These are phyloP conservation scores for Dipodomys ordii DNA, from an alignment of 2,113 vertebrate species.

Conservation along the genomic window DNA sequence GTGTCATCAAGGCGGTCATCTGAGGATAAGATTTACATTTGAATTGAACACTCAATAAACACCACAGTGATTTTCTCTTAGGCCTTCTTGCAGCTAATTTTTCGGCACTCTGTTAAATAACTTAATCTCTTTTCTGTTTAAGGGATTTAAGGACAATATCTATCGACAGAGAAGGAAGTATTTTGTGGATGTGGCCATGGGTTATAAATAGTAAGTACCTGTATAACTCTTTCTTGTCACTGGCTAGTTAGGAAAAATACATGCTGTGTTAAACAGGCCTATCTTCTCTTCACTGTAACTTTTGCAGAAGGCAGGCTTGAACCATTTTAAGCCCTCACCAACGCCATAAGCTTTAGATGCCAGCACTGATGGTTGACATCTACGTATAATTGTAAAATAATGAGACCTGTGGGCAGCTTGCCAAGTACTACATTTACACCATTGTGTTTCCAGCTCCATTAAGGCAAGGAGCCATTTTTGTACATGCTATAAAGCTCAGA, in stretches of 20 bases:
- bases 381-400: constrained; percentile 42
- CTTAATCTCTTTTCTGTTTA: constrained; percentile 83
- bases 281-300: constrained; percentile 67
- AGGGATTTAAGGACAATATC: constrained; percentile 98
- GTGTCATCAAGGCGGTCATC: constrained; percentile 51
- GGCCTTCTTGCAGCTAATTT: constrained; percentile 68
- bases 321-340: constrained; percentile 70
- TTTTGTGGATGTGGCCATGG: constrained; percentile 99
- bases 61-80: constrained; percentile 76
- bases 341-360: constrained; percentile 66
- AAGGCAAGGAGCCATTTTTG: constrained; percentile 56
- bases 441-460: constrained; percentile 34
- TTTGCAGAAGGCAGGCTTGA: constrained; percentile 65
- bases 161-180: constrained; percentile 98
- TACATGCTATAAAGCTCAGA: neutral
- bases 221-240: constrained; percentile 74
- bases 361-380: constrained; percentile 72
- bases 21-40: constrained; percentile 69
- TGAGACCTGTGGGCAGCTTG: constrained; percentile 21
- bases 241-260: constrained; percentile 75
- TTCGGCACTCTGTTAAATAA: constrained; percentile 71
- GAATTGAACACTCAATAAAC: constrained; percentile 72
- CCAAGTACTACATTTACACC: constrained; percentile 19
- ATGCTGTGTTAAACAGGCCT: constrained; percentile 67
- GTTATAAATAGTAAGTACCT: constrained; percentile 97